Conservation (phyloP, 2,888 invertebrate species). For the Ectropis crepuscularia region DNA sequence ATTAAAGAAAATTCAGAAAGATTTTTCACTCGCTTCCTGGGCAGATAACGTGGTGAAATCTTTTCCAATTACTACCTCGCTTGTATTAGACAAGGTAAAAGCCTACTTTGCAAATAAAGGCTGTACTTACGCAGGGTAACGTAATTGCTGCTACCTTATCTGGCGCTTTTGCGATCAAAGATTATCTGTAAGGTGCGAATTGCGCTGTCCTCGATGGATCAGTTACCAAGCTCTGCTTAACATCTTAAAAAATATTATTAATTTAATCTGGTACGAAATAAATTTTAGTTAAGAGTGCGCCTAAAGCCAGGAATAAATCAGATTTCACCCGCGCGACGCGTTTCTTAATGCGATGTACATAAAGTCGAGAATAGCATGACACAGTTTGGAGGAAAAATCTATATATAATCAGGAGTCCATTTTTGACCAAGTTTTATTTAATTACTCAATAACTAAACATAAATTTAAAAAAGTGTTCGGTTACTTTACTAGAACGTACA, state of each 20-base stretch:
- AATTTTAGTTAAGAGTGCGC: too few species aligned
- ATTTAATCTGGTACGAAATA: too few species aligned
- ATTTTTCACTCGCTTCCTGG: slow-evolving; percentile 5
- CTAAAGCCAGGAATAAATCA: too few species aligned
- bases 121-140: slow-evolving; percentile 28
- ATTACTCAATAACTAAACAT: too few species aligned
- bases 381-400: too few species aligned
- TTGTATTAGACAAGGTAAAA: slow-evolving; percentile 20
- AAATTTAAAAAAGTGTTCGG: too few species aligned
- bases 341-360: too few species aligned
- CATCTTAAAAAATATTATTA: neutral
- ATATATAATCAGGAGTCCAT: too few species aligned
- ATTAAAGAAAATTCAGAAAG: slow-evolving; percentile 7
- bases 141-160: slow-evolving; percentile 30
- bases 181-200: slow-evolving; percentile 38
- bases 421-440: too few species aligned
- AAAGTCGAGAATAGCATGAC: too few species aligned
- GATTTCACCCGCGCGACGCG: too few species aligned
- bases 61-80: slow-evolving; percentile 28
- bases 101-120: slow-evolving; percentile 31
- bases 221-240: neutral
- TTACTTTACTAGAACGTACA: too few species aligned
- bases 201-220: slow-evolving; percentile 1
- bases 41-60: slow-evolving; percentile 16
- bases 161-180: slow-evolving; percentile 36